Conservation (phyloP, 2,888 invertebrate species). For the Synanthedon formicaeformis region DNA sequence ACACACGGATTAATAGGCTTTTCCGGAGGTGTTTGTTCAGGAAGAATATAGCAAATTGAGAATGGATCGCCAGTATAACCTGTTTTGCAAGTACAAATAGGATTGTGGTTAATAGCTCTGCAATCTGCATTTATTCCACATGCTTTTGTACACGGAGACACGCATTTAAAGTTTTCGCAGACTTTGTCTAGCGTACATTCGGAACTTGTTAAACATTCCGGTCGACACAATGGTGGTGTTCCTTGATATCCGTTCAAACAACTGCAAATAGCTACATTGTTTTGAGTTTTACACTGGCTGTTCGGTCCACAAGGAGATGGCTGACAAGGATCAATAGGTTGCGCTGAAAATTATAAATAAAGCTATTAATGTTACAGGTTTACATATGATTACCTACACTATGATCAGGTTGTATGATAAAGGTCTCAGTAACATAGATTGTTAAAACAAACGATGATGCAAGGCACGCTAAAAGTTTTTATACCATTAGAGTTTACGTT, state of each 20-base stretch:
- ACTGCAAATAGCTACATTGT: slow-evolving; percentile 76
- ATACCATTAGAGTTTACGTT: too few relatives aligned
- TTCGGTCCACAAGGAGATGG: slow-evolving; percentile 87
- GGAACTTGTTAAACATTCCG: slow-evolving; percentile 76
- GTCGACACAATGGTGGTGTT: slow-evolving; percentile 76
- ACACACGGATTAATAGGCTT: slow-evolving; percentile 72
- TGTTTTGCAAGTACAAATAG: slow-evolving; percentile 75
- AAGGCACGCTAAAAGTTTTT: too few relatives aligned
- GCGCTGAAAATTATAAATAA: slow-evolving; percentile 26
- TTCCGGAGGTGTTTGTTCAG: slow-evolving; percentile 29
- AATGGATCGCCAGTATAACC: slow-evolving; percentile 76
- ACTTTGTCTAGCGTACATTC: slow-evolving; percentile 75
- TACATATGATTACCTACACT: too few relatives aligned
- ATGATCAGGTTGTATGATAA: too few relatives aligned
- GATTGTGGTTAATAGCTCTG: slow-evolving; percentile 78
- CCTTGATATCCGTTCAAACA: slow-evolving; percentile 77
- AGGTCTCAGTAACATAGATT: too few relatives aligned
- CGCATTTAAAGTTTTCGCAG: slow-evolving; percentile 78
- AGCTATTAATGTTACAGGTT: too few relatives aligned
- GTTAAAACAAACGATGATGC: too few relatives aligned
- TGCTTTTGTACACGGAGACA: slow-evolving; percentile 77
- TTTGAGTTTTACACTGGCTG: slow-evolving; percentile 70
- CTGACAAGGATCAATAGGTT: slow-evolving; percentile 59
- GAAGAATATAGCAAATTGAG: slow-evolving; percentile 49
- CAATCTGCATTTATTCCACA: slow-evolving; percentile 80